Conservation (phyloP, 2,888 invertebrate species). For the Plebejus anna region DNA sequence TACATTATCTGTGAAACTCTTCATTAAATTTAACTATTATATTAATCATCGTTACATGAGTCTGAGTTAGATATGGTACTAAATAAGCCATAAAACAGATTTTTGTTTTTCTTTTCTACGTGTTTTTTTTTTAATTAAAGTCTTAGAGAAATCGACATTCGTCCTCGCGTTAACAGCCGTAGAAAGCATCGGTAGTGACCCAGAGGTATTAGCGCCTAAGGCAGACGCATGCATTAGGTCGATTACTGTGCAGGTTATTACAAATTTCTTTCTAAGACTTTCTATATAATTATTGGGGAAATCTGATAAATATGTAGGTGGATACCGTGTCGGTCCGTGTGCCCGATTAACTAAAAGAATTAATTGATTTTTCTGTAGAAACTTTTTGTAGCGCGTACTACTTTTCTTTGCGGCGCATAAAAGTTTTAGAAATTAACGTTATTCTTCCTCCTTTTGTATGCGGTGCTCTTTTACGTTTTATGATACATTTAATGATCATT, state of each 20-base stretch:
- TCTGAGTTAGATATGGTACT: too few relatives aligned
- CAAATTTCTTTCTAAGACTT: slow-evolving; percentile 60
- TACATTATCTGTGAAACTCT: too few relatives aligned
- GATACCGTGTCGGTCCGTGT: slow-evolving; percentile 22
- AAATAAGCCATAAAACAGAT: too few relatives aligned
- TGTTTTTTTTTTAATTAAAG: neutral
- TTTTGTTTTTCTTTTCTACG: neutral
- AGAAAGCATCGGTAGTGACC: slow-evolving; percentile 53
- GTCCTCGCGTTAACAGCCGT: slow-evolving; percentile 9
- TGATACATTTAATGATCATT: neutral
- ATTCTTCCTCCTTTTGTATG: neutral
- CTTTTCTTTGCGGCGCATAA: neutral
- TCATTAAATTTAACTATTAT: too few relatives aligned
- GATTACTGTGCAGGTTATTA: slow-evolving; percentile 53
- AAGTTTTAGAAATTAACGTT: neutral
- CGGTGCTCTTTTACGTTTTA: neutral
- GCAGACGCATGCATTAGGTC: slow-evolving; percentile 56
- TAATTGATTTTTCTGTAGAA: slow-evolving; percentile 17
- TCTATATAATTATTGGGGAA: slow-evolving; percentile 50
- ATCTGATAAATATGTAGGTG: slow-evolving; percentile 25
- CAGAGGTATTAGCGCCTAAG: slow-evolving; percentile 60
- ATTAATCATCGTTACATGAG: too few relatives aligned
- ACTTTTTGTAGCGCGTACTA: slow-evolving; percentile 3
- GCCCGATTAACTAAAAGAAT: slow-evolving; percentile 21
- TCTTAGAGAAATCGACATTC: neutral